Evolutionary conservation across 2,888 invertebrate species (phyloP), one percentile per base, ranked within the genome.

Genomic region (Xestia ashworthii): DNA sequence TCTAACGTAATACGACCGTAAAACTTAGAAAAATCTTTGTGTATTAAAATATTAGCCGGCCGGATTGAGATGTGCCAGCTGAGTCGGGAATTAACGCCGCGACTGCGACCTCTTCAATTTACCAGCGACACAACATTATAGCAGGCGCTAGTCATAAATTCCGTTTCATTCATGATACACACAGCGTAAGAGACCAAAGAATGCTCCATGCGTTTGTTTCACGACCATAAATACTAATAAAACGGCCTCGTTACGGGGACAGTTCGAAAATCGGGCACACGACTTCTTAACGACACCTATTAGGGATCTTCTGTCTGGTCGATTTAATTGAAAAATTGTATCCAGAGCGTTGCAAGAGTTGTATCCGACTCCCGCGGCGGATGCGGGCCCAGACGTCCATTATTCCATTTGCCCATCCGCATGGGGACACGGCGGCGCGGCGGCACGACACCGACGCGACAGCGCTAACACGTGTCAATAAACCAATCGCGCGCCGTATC

Each of bases 271-370:
- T 96, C 96, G 95, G 95, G 96, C 96, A 96, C 96, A 96, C 95
- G 96, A 95, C 96, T 96, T 94, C 96, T 96, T 96, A 96, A 96
- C 96, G 95, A 96, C 96, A 96, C 96, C 96, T 96, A 96, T 96
- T 96, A 96, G 95, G 95, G 95, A 95, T 96, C 95, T 95, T 96
- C 93, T 95, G 96, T 96, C 96, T 96, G 96, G 95, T 94, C 93
- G 94, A 93, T 96, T 95, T 96, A 96, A 96, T 96, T 96, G 96
- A 96, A 96, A 96, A 96, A 96, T 96, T 96, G 96, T 96, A 96
- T 95, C 95, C 94, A 95, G 95, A 93, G 94, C 95, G 94, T 92
- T 95, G 95, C 96, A 95, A 95, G 96, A 95, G 96, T 95, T 93
- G 96, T 95, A 95, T 95, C 96, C 95, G 95, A 95, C 92, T 94